Conservation (phyloP, 2,888 invertebrate species). For the Scaptomyza flava region DNA sequence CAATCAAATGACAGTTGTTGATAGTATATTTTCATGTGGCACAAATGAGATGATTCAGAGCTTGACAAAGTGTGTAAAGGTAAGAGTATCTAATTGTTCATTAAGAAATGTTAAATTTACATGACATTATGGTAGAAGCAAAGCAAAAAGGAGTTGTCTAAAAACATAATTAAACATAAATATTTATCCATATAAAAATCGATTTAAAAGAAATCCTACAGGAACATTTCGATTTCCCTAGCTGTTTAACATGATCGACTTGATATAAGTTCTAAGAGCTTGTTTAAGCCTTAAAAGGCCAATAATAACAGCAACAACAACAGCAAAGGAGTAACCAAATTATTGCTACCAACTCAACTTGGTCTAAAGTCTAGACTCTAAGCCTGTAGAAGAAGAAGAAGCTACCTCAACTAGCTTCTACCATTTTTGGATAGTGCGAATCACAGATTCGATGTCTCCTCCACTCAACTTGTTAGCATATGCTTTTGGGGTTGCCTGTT, state of each 20-base stretch:
- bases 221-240: too few species aligned
- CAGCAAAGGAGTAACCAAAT: constrained; percentile 9
- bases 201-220: too few species aligned
- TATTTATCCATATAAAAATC: too few species aligned
- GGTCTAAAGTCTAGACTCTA: constrained; percentile 4
- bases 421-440: constrained; percentile 28
- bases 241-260: background rate
- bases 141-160: too few species aligned
- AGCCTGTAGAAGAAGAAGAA: background rate
- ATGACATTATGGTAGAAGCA: too few species aligned
- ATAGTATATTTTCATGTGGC: constrained; percentile 1
- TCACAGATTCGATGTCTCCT: constrained; percentile 26
- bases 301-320: background rate
- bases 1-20: constrained; percentile 32
- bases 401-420: constrained; percentile 5
- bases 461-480: constrained; percentile 31
- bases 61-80: background rate
- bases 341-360: constrained; percentile 10
- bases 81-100: background rate
- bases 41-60: constrained; percentile 1
- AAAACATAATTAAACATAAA: too few species aligned
- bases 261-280: constrained; percentile 9
- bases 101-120: background rate
- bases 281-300: constrained; percentile 32
- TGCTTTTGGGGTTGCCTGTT: constrained; percentile 45